These are phyloP conservation scores for Volucella inflata DNA, from an alignment of 2,888 invertebrate species.

Conservation along the genomic window DNA sequence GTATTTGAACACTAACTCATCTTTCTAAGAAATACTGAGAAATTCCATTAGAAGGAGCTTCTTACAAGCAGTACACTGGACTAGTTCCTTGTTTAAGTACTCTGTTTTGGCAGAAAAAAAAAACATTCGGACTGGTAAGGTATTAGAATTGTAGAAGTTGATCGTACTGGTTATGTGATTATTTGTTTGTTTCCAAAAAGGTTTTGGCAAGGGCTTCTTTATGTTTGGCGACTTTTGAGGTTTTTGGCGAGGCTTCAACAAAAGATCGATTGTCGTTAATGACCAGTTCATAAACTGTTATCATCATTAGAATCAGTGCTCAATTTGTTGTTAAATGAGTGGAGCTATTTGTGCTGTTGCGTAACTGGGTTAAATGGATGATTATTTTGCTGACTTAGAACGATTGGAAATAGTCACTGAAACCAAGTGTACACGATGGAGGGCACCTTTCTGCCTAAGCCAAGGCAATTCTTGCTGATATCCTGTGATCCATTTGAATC, in stretches of 20 bases:
- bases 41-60: no score
- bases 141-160: slow-evolving; percentile 47
- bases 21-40: no score
- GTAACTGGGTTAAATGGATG: background rate
- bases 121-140: slow-evolving; percentile 45
- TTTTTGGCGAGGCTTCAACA: slow-evolving; percentile 76
- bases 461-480: background rate
- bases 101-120: no score
- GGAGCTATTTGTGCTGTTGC: background rate
- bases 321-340: background rate
- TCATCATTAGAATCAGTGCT: slow-evolving; percentile 52
- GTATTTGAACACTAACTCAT: no score
- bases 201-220: slow-evolving; percentile 42
- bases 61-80: no score
- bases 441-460: slow-evolving; percentile 6
- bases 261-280: slow-evolving; percentile 60
- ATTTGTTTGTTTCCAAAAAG: slow-evolving; percentile 22
- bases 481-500: background rate
- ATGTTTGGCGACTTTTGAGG: slow-evolving; percentile 72
- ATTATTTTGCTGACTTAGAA: background rate
- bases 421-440: slow-evolving; percentile 21
- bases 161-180: slow-evolving; percentile 20
- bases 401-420: background rate
- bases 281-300: slow-evolving; percentile 67
- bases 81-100: no score